Evolutionary conservation across 2,888 invertebrate genomes (phyloP), one percentile per base, ranked within the genome.

Genomic region (Phortica magna): DNA sequence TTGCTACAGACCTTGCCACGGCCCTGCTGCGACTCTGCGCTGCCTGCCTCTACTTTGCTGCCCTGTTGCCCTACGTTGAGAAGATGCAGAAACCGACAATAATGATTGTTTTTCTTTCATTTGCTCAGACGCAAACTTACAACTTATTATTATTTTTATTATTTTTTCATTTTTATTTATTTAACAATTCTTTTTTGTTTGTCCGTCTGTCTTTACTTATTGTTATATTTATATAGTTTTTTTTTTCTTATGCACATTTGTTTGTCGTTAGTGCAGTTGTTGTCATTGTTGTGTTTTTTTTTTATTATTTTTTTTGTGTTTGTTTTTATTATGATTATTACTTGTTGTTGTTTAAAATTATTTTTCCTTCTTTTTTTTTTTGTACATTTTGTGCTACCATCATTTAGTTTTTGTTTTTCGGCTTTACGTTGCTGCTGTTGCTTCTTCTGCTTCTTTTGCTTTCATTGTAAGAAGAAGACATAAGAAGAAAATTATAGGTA

Each of bases 401-500:
- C 4, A 10, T 9, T 61, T 9, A 4, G 10, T 61, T 6, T 19
- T 14, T 59, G 9, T 59, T 17, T 59, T 19, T 61, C 43, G 7
- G 7, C 42, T 57, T 41, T 76, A 75, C 61, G 76, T 75, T 78
- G 73, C 73, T 80, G 78, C 74, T 79, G 76, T 57, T 77, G 64
- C 17, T 75, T 43, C n/a, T n/a, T n/a, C n/a, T 73, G 3, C 76
- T 74, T 72, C n/a, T 74, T 80, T 82, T 83, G 79, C 83, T 84
- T 86, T 81, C 85, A 88, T 81, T 85, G 84, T 87, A 85, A 81
- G 82, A 85, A 88, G 88, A 85, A 87, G 48, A 31, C 1, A 87
- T 81, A 88, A 87, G 88, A 88, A 88, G 86, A 88, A 88, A 88
- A 88, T 88, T 88, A 88, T 88, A 85, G 88, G 85, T 88, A 88